Percentiles rank a stretch among this genome's conserved stretches.
Evolutionary conservation across 2,888 invertebrate genomes (phyloP).

Genomic region (Melinaea marsaeus): DNA sequence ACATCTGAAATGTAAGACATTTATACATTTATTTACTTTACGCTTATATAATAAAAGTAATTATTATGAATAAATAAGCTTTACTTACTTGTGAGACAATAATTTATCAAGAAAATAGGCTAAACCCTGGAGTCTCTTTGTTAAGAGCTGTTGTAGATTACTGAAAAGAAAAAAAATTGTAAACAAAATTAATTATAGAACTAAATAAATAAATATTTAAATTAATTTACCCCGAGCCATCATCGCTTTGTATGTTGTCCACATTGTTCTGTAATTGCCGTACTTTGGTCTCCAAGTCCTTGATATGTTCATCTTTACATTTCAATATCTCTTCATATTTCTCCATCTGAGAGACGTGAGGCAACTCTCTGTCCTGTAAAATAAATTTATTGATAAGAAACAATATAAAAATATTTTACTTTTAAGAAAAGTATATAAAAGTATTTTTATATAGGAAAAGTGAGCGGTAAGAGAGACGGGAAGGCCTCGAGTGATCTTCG

Average conservation of each 20-base stretch:
- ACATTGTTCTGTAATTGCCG: slow-evolving; percentile 59
- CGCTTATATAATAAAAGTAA: not conserved
- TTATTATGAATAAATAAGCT: slow-evolving; percentile 2
- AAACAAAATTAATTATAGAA: not conserved
- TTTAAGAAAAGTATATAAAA: slow-evolving; percentile 1
- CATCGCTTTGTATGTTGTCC: slow-evolving; percentile 52
- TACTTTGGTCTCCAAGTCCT: slow-evolving; percentile 69
- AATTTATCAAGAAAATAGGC: slow-evolving; percentile 81
- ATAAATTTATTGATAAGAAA: not conserved
- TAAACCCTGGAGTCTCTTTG: slow-evolving; percentile 80
- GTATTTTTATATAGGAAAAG: not conserved
- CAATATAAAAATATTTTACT: not conserved
- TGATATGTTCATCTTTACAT: slow-evolving; percentile 76
- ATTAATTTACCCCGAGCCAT: slow-evolving; percentile 50
- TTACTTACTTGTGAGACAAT: slow-evolving; percentile 77
- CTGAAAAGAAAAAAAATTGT: slow-evolving; percentile 44
- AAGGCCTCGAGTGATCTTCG: no score
- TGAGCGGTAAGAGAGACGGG: no score
- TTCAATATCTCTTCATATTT: slow-evolving; percentile 71
- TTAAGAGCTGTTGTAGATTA: slow-evolving; percentile 73
- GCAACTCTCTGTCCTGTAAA: slow-evolving; percentile 61
- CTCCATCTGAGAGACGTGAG: slow-evolving; percentile 63
- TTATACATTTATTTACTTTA: slow-evolving; percentile 14
- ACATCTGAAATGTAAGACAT: slow-evolving; percentile 48
- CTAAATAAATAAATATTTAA: slow-evolving; percentile 5